Evolutionary conservation across 2,113 vertebrate species (phyloP).

Genomic region (Clinocottus analis): DNA sequence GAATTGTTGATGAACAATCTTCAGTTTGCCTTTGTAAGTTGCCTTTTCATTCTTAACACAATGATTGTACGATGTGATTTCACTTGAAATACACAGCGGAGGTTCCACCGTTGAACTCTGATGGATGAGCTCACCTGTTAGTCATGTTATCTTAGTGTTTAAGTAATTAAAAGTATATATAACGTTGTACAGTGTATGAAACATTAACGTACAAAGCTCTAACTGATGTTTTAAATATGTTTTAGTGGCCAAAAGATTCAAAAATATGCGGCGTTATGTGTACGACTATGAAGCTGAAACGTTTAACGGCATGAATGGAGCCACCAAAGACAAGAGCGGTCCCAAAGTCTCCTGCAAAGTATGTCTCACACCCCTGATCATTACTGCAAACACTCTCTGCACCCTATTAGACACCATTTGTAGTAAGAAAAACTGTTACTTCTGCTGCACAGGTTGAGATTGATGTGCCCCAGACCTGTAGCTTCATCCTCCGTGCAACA

Average conservation of each 20-base stretch:
- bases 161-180: not conserved
- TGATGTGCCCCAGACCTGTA: constrained; percentile 91
- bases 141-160: not conserved
- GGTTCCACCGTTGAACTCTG: constrained; percentile 18
- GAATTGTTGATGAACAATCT: constrained; percentile 75
- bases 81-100: not conserved
- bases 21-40: constrained; percentile 86
- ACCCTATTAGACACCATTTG: not conserved
- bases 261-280: constrained; percentile 86
- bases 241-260: constrained; percentile 89
- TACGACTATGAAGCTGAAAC: constrained; percentile 90
- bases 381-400: not conserved
- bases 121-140: not conserved
- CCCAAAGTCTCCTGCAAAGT: constrained; percentile 90
- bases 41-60: not conserved
- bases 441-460: constrained; percentile 86
- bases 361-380: constrained; percentile 18
- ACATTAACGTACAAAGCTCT: constrained; percentile 1
- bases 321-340: constrained; percentile 82
- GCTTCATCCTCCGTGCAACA: constrained; percentile 85
- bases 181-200: not conserved
- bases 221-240: constrained; percentile 18
- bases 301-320: constrained; percentile 84
- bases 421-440: not conserved
- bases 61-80: constrained; percentile 1